These are phyloP conservation scores for Molanna angustata DNA, from an alignment of 2,888 invertebrate species.

Conservation along the genomic window DNA sequence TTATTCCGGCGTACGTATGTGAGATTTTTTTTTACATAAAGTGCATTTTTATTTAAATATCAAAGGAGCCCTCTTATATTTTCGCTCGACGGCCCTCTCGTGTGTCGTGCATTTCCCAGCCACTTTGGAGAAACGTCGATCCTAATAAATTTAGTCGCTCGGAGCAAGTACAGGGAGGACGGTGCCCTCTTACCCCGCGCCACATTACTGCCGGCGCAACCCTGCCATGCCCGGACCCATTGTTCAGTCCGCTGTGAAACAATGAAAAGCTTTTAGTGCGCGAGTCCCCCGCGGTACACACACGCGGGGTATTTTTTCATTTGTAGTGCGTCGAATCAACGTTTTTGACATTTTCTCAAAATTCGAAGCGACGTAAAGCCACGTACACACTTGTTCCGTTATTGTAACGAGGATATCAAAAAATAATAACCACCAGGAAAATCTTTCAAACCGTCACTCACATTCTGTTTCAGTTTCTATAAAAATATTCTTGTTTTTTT, in stretches of 20 bases:
- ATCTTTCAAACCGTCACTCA: no score
- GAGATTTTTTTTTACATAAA: no score
- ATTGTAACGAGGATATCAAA: no score
- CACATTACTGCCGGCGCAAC: not conserved
- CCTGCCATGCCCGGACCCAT: slow-evolving; percentile 14
- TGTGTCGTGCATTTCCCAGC: not conserved
- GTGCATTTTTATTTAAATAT: no score
- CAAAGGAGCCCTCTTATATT: no score
- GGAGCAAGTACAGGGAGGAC: not conserved
- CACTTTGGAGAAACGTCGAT: not conserved
- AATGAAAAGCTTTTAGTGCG: slow-evolving; percentile 31
- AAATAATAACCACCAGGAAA: no score
- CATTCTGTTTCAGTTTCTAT: no score
- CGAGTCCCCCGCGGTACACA: slow-evolving; percentile 1
- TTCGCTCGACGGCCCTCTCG: no score
- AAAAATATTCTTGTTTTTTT: no score
- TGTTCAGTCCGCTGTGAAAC: slow-evolving; percentile 30
- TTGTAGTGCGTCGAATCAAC: slow-evolving; percentile 7
- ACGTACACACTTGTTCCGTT: no score
- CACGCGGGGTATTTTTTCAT: slow-evolving; percentile 4
- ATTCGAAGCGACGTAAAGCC: not conserved
- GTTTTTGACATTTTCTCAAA: slow-evolving; percentile 11
- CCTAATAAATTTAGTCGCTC: not conserved
- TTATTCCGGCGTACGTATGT: no score
- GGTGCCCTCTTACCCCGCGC: not conserved